Conservation (phyloP, 2,113 vertebrate genomes). For the Grammomys dolichurus region DNA sequence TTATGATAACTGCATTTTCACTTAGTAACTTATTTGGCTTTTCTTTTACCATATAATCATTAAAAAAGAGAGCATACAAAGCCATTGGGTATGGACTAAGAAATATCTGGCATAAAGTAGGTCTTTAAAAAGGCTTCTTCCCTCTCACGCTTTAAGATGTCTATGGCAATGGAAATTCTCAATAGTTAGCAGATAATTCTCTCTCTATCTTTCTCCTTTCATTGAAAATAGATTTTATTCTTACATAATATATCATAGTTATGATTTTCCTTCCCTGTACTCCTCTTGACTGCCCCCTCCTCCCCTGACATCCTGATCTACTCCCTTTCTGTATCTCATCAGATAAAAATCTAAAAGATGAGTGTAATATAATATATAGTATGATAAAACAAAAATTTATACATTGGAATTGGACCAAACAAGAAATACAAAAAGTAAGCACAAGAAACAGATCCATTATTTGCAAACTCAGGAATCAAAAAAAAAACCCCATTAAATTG, state of each 20-base stretch:
- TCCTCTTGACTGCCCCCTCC: rapidly evolving
- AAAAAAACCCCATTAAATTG: not conserved
- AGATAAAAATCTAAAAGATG: not conserved
- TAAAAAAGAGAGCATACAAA: not conserved
- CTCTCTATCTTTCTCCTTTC: not conserved
- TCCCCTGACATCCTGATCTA: not conserved
- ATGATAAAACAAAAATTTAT: not conserved
- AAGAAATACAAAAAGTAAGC: not conserved
- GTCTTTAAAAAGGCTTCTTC: not conserved
- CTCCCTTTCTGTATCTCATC: not conserved
- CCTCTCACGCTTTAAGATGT: not conserved
- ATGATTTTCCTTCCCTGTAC: not conserved
- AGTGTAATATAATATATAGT: not conserved
- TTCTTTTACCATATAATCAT: not conserved
- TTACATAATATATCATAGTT: not conserved
- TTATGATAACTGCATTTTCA: not conserved
- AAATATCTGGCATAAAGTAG: not conserved
- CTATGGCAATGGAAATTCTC: not conserved
- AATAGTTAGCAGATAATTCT: not conserved
- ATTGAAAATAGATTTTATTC: not conserved
- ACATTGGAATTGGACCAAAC: not conserved
- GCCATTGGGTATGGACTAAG: not conserved
- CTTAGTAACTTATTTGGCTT: not conserved
- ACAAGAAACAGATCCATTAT: not conserved
- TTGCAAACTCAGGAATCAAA: not conserved